A percentile compares a stretch with the other conserved stretches of the same genome.
phyloP scores from a whole-genome alignment of 2,888 invertebrate genomes.

The Hypomecis atomaria region DNA sequence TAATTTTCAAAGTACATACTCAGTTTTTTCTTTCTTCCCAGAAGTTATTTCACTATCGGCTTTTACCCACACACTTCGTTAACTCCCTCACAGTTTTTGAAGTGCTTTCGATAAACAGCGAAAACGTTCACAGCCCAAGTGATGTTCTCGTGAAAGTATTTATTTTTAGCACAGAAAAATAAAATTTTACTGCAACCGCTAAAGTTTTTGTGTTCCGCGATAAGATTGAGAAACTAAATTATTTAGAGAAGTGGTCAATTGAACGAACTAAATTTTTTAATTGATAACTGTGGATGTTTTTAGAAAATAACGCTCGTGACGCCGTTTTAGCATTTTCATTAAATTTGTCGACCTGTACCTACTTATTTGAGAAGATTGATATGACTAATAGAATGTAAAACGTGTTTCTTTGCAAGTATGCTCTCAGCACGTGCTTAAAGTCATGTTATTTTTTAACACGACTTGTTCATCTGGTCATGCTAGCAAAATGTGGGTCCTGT shows the following conservation, averaged over 20 bases:
- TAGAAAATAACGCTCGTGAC: background rate
- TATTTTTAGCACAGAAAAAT: conserved; percentile 46
- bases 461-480: background rate
- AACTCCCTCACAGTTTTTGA: conserved; percentile 23
- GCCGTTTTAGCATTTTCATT: background rate
- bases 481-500: background rate
- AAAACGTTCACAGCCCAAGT: conserved; percentile 72
- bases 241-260: background rate
- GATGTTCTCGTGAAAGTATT: conserved; percentile 55
- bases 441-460: background rate
- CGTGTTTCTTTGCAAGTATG: conserved; percentile 28
- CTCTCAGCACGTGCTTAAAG: conserved; percentile 11
- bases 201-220: conserved; percentile 37
- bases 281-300: background rate
- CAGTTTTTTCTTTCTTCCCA: background rate
- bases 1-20: too few species aligned
- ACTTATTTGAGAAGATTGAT: conserved; percentile 14
- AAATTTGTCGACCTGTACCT: background rate
- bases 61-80: conserved; percentile 16
- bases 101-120: conserved; percentile 59
- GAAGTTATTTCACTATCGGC: conserved; percentile 12
- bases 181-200: conserved; percentile 40
- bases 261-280: background rate
- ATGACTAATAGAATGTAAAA: conserved; percentile 25
- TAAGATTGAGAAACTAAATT: conserved; percentile 32